Percentiles rank a stretch among this genome's conserved stretches.
Evolutionary conservation across 2,888 invertebrate genomes (phyloP).

Genomic region (Carcina quercana): DNA sequence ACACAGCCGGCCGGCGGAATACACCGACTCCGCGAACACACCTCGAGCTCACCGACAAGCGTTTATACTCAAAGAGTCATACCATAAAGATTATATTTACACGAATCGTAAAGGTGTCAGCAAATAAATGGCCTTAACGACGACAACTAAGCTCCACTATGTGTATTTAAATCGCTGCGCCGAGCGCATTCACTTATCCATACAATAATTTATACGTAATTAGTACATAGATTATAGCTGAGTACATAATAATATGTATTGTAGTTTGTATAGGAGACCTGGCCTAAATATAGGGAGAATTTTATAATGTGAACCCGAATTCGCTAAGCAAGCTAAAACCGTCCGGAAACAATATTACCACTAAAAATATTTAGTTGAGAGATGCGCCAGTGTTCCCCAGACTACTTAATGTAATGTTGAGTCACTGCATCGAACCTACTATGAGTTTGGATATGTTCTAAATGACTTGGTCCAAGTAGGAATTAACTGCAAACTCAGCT

Average conservation of each 20-base stretch:
- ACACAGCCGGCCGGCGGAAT: slow-evolving; percentile 11
- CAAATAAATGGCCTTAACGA: slow-evolving; percentile 68
- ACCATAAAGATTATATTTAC: slow-evolving; percentile 71
- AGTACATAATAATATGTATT: slow-evolving; percentile 34
- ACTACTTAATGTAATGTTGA: not conserved
- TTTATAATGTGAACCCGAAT: slow-evolving; percentile 3
- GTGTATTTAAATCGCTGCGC: slow-evolving; percentile 67
- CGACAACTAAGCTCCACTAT: slow-evolving; percentile 70
- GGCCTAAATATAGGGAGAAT: slow-evolving; percentile 15
- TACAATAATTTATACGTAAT: slow-evolving; percentile 68
- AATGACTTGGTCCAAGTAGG: slow-evolving; percentile 18
- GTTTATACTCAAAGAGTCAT: slow-evolving; percentile 54
- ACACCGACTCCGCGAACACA: slow-evolving; percentile 15
- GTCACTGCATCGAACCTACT: not conserved
- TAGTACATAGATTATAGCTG: slow-evolving; percentile 38
- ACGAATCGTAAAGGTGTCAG: slow-evolving; percentile 69
- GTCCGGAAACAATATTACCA: too few relatives aligned
- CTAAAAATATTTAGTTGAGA: too few relatives aligned
- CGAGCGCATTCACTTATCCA: slow-evolving; percentile 55
- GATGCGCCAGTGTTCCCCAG: too few relatives aligned
- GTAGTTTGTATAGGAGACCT: slow-evolving; percentile 30
- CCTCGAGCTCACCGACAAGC: slow-evolving; percentile 29
- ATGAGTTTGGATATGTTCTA: slow-evolving; percentile 15
- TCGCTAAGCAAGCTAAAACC: slow-evolving; percentile 19
- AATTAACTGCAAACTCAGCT: too few relatives aligned